phyloP scores from a whole-genome alignment of 2,797 vertebrate genomes.

The Mionectes olivaceus region DNA sequence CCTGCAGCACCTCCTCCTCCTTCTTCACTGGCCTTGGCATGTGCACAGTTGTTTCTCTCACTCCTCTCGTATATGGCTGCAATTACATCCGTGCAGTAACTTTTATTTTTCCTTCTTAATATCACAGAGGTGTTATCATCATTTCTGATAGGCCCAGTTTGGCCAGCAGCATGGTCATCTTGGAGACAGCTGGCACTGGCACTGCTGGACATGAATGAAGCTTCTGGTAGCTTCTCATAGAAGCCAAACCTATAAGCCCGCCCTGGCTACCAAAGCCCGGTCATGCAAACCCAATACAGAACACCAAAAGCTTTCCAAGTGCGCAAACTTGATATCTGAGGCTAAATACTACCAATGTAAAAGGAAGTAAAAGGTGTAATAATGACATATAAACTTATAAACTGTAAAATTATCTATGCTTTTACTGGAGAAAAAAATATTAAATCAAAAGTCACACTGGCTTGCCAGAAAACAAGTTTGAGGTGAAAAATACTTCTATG shows the following conservation, averaged over 20 bases:
- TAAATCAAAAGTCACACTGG: not conserved
- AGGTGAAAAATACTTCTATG: not conserved
- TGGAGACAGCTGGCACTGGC: not conserved
- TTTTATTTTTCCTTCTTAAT: not conserved
- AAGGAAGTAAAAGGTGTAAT: not conserved
- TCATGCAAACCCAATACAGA: accelerated
- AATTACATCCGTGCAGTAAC: not conserved
- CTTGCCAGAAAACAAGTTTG: not conserved
- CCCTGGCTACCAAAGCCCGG: not conserved
- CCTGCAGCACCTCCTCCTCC: not conserved
- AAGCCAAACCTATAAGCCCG: not conserved
- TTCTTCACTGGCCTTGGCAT: not conserved
- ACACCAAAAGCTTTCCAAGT: not conserved
- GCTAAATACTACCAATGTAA: not conserved
- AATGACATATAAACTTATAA: not conserved
- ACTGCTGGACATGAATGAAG: not conserved
- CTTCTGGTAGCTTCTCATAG: not conserved
- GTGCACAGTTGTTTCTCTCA: not conserved
- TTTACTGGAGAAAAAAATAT: not conserved
- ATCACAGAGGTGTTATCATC: not conserved
- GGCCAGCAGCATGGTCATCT: not conserved
- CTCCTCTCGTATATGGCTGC: not conserved
- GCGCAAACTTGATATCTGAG: not conserved
- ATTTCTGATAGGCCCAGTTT: not conserved
- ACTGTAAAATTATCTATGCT: not conserved